Evolutionary conservation across 2,113 vertebrate genomes (phyloP), one percentile per base, ranked within the genome.

Genomic region (Ammodytes dubius): DNA sequence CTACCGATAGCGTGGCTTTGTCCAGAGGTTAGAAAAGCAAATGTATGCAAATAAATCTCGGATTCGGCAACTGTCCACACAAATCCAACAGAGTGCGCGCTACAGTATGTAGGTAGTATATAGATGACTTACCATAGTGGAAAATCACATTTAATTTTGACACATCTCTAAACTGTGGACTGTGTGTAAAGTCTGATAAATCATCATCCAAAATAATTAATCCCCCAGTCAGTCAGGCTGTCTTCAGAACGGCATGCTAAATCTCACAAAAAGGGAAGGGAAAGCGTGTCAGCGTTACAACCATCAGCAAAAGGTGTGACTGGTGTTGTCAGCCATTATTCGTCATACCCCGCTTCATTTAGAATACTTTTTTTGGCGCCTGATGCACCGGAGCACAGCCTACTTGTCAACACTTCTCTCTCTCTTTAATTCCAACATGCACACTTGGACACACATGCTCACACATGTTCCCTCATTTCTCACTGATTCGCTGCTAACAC

Each of bases 201-300:
- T 92, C 93, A 94, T 92, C 93, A 94, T 92, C 89, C 90, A 82
- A 93, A 95, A 95, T 95, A 95, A 95, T 95, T 93, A 95, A 95
- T 95, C 94, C 95, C 27, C 94, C 88, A 91, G 92, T 94, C 94
- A 93, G 91, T 93, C 92, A 89, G 83, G 77, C 87, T 87, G 89
- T 93, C 93, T 93, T 89, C 91, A 94, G 27, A 91, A 93, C 81
- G 84, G 91, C 85, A 89, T 88, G 87, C 84, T 87, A 88, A 92
- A 92, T 93, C 92, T 93, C 83, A 91, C 92, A 91, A 92, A 87
- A 88, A 27, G 27, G 83, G 79, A 84, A 91, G 83, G 85, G 90
- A 87, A 87, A 86, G 90, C 82, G 67, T 82, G 65, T 82, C 87
- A 93, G 92, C 88, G 79, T 91, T 91, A 92, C 92, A 91, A 92